phyloP scores from a whole-genome alignment of 2,797 vertebrate species.

The Mico argentatus region DNA sequence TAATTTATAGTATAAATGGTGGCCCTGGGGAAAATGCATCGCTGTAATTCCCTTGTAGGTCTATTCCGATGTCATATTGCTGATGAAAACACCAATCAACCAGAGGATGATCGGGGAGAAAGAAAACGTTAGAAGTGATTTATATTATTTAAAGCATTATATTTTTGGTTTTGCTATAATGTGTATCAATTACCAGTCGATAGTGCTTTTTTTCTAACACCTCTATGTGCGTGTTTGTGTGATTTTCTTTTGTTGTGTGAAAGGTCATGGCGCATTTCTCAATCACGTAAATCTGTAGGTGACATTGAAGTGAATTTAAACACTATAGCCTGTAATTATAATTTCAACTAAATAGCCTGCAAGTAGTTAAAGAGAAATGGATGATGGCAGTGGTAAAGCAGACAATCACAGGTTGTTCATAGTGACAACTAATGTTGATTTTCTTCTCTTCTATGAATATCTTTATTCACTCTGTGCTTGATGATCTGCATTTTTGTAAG shows the following conservation, averaged over 20 bases:
- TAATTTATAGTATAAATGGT: slow-evolving; percentile 62
- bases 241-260: not conserved
- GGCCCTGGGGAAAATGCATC: slow-evolving; percentile 62
- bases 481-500: slow-evolving; percentile 36
- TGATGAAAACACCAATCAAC: not conserved
- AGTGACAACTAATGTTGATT: slow-evolving; percentile 18
- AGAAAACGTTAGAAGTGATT: not conserved
- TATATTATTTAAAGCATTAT: not conserved
- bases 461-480: not conserved
- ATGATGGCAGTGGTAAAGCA: not conserved
- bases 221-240: not conserved
- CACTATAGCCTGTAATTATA: not conserved
- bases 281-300: not conserved
- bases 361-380: not conserved
- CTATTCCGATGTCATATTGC: slow-evolving; percentile 38
- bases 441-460: not conserved
- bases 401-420: not conserved
- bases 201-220: not conserved
- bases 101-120: not conserved
- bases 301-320: not conserved
- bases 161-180: not conserved
- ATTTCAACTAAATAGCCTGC: not conserved
- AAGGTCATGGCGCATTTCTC: not conserved
- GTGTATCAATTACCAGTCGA: not conserved
- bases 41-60: slow-evolving; percentile 61